phyloP scores from a whole-genome alignment of 2,797 vertebrate genomes.

The Bucorvus abyssinicus region DNA sequence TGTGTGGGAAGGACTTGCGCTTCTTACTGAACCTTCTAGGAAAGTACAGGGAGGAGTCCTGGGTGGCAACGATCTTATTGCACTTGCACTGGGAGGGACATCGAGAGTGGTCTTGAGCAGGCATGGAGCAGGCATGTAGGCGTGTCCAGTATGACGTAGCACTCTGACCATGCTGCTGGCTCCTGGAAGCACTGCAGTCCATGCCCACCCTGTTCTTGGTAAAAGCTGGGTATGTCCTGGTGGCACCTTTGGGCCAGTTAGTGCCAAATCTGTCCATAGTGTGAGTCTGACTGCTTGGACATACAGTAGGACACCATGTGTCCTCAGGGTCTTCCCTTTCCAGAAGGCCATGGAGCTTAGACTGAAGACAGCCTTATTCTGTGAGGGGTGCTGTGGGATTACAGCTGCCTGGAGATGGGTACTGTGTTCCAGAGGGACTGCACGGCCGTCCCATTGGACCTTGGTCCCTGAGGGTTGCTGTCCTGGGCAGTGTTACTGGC shows the following conservation, averaged over 20 bases:
- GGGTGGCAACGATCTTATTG: accelerated
- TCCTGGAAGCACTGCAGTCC: not conserved
- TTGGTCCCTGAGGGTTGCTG: not conserved
- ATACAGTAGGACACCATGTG: not conserved
- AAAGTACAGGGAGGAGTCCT: not conserved
- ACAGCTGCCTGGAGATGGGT: not conserved
- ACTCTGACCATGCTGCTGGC: not conserved
- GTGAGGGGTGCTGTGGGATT: not conserved
- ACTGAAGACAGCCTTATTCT: not conserved
- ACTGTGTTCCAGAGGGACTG: not conserved
- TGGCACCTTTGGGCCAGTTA: not conserved
- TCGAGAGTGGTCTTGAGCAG: not conserved
- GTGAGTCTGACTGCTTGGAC: not conserved
- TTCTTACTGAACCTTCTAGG: not conserved
- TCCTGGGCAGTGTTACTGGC: not conserved
- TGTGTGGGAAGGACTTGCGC: not conserved
- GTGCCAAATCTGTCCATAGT: not conserved
- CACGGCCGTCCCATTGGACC: not conserved
- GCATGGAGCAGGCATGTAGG: too few species aligned
- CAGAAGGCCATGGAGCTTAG: not conserved
- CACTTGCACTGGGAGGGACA: not conserved
- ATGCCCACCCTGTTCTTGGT: not conserved
- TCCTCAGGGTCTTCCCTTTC: not conserved
- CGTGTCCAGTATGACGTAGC: not conserved
- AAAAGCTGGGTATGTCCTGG: not conserved